Conservation (phyloP, 2,888 invertebrate genomes). For the Crematogaster levior region DNA sequence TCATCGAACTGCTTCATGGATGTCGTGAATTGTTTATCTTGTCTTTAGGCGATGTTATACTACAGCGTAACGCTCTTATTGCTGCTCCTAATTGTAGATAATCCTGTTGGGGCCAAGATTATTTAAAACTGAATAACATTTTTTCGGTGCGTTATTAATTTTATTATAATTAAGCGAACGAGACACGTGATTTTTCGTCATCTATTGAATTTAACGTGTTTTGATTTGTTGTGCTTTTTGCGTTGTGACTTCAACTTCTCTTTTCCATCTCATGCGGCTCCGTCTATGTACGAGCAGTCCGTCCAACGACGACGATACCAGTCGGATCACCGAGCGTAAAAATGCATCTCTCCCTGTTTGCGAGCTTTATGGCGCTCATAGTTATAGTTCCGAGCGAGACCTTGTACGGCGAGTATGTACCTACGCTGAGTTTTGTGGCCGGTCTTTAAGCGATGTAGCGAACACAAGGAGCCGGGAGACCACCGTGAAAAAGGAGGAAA, state of each 20-base stretch:
- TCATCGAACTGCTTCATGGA: constrained; percentile 34
- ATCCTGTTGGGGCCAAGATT: not conserved
- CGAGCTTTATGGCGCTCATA: constrained; percentile 33
- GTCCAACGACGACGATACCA: constrained; percentile 26
- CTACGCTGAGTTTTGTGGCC: constrained; percentile 46
- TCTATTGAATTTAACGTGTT: not conserved
- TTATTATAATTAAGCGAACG: constrained; percentile 1
- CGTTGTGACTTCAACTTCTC: not conserved
- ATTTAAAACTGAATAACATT: not conserved
- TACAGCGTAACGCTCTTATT: not conserved
- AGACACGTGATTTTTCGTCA: not conserved
- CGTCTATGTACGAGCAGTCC: not conserved
- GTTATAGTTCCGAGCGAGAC: constrained; percentile 39
- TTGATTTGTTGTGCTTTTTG: constrained; percentile 15
- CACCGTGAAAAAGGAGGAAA: constrained; percentile 35
- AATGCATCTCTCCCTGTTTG: constrained; percentile 22
- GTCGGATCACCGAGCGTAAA: not conserved
- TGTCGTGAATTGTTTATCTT: constrained; percentile 12
- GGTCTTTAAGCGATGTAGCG: constrained; percentile 37
- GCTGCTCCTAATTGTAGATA: not conserved
- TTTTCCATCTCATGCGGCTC: not conserved
- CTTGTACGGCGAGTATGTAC: constrained; percentile 54
- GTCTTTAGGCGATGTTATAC: not conserved
- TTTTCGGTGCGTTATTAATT: not conserved
- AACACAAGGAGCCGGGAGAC: constrained; percentile 13